phyloP scores from a whole-genome alignment of 2,888 invertebrate genomes.

The Drosophila vallismaia region DNA sequence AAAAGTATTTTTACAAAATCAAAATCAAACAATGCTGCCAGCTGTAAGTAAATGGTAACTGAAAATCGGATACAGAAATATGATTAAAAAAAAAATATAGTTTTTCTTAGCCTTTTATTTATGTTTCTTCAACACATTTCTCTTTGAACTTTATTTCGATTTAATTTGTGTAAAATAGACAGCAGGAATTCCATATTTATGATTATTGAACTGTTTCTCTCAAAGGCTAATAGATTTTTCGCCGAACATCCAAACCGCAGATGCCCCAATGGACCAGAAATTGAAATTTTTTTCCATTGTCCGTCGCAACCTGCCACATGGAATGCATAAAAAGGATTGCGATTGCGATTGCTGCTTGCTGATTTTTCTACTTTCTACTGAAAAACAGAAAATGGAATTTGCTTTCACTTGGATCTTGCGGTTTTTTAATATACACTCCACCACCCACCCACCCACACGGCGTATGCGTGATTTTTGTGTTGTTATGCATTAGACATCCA shows the following conservation, averaged over 20 bases:
- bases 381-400: conserved; percentile 2
- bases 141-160: background rate
- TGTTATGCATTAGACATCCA: conserved; percentile 14
- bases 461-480: conserved; percentile 49
- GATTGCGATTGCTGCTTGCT: conserved; percentile 17
- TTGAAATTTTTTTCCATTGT: conserved; percentile 41
- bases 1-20: conserved; percentile 76
- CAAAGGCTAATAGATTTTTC: conserved; percentile 1
- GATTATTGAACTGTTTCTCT: background rate
- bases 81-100: background rate
- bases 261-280: conserved; percentile 20
- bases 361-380: conserved; percentile 1
- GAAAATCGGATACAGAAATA: conserved; percentile 54
- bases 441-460: conserved; percentile 4
- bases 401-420: conserved; percentile 13
- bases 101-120: background rate
- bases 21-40: conserved; percentile 76
- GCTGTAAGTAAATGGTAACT: too few relatives aligned
- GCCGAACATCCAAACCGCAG: conserved; percentile 2
- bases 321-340: conserved; percentile 37
- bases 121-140: background rate
- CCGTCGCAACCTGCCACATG: conserved; percentile 37
- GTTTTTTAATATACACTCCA: conserved; percentile 34
- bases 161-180: background rate
- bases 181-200: background rate